Conservation (phyloP, 2,797 vertebrate genomes). For the Paguma larvata region DNA sequence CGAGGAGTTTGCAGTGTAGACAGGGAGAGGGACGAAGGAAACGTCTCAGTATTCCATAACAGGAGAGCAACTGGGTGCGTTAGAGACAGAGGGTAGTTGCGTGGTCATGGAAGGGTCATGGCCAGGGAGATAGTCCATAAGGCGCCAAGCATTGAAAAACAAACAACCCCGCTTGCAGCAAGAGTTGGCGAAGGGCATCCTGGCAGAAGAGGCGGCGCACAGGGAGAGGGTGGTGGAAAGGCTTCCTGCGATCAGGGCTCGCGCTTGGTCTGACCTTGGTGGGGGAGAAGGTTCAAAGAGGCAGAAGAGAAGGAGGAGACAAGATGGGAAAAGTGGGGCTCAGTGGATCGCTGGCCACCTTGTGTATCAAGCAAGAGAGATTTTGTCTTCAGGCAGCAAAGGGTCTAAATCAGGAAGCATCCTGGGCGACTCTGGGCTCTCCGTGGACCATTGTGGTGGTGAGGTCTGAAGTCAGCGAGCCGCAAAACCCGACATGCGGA, state of each 20-base stretch:
- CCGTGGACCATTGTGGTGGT: too few species aligned
- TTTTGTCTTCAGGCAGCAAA: background rate
- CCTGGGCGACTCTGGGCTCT: background rate
- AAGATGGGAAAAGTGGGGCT: accelerated
- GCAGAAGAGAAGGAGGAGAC: background rate
- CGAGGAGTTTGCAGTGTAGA: background rate
- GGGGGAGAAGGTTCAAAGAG: background rate
- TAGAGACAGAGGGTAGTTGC: too few species aligned
- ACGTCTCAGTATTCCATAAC: background rate
- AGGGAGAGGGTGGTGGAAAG: accelerated
- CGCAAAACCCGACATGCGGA: background rate
- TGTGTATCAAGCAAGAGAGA: background rate
- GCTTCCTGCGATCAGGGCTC: accelerated
- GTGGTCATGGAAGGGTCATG: too few species aligned
- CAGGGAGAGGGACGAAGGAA: background rate
- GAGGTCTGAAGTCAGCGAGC: background rate
- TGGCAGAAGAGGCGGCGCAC: accelerated
- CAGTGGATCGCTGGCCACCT: accelerated
- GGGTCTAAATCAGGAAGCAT: background rate
- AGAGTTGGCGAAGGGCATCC: background rate
- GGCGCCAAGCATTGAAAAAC: background rate
- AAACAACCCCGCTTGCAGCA: background rate
- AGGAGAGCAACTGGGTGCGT: background rate
- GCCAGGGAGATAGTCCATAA: background rate
- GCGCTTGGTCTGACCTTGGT: accelerated